Percentiles rank a stretch among this genome's conserved stretches.
Conservation (phyloP, 2,113 vertebrate species). For the Sminthopsis crassicaudata region DNA sequence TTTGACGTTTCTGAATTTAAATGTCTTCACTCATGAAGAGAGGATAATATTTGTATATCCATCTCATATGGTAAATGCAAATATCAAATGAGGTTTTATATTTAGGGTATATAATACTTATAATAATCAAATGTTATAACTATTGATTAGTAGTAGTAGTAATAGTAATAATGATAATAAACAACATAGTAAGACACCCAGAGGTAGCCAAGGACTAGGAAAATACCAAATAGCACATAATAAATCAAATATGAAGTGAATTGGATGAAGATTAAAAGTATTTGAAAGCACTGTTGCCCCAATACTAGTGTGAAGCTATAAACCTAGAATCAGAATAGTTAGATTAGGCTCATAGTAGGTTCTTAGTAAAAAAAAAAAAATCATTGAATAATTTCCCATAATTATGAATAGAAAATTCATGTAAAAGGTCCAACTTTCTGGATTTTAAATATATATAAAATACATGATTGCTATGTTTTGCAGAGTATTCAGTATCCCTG, state of each 20-base stretch:
- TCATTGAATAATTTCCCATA: not conserved
- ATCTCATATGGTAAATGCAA: not conserved
- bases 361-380: not conserved
- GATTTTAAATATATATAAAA: not conserved
- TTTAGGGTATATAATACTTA: not conserved
- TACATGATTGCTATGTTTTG: not conserved
- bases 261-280: constrained; percentile 9
- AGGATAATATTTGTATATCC: not conserved
- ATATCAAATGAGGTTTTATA: not conserved
- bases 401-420: not conserved
- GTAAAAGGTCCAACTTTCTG: not conserved
- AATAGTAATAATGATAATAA: not conserved
- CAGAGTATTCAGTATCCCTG: not conserved
- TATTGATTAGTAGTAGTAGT: not conserved
- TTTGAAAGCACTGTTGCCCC: constrained; percentile 17
- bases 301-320: constrained; percentile 4
- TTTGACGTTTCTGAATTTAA: not conserved
- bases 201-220: not conserved
- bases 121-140: not conserved
- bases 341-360: constrained; percentile 15
- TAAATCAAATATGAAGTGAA: not conserved
- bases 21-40: not conserved
- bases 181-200: constrained; percentile 52
- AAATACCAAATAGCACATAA: not conserved
- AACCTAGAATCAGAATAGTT: not conserved